Evolutionary conservation across 1,140 invertebrate species (phyloP), one percentile per base, ranked within the genome.

Genomic region (Papilio xuthus): DNA sequence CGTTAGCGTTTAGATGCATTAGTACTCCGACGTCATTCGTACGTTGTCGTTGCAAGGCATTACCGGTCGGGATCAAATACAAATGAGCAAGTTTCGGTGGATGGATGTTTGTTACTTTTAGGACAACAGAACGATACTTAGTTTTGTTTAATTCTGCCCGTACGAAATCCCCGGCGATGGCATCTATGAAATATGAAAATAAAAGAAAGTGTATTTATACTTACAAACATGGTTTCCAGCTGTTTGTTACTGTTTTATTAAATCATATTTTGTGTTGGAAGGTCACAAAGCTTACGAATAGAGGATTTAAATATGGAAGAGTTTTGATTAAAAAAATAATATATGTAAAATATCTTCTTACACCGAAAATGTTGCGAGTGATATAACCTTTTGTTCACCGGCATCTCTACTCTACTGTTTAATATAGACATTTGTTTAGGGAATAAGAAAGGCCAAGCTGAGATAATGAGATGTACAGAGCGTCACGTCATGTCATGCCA

Each of bases 321-420:
- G 60, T 0, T 28, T 67, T 67, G n/a, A 67, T 67, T 28, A 67
- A 26, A 13, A 67, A 67, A 67, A 67, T 67, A 67, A 67, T 67
- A 67, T 67, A 67, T 67, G 60, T 67, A 67, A 67, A 67, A 67
- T 67, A 67, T 67, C 2, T 28, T 67, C 26, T 15, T 67, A 28
- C 60, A 4, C 23, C 60, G 32, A 67, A 67, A 67, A 67, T 67
- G 32, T 28, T 28, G 60, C 60, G 60, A 26, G 12, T 67, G 7
- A 67, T 28, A 26, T 60, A 28, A 67, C 60, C 26, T 67, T 67
- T 67, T 28, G 60, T 67, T 67, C 13, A 3, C 4, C 60, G 23
- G 32, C 60, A 4, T 67, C 13, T 28, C 10, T 32, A 28, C 13
- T 28, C 10, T 32, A 28, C 60, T 12, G 13, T 28, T 15, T 28